Percentiles rank a stretch among this genome's conserved stretches.
These are phyloP conservation scores for Melipona quadrifasciata DNA, from an alignment of 1,140 invertebrate genomes.

Conservation along the genomic window DNA sequence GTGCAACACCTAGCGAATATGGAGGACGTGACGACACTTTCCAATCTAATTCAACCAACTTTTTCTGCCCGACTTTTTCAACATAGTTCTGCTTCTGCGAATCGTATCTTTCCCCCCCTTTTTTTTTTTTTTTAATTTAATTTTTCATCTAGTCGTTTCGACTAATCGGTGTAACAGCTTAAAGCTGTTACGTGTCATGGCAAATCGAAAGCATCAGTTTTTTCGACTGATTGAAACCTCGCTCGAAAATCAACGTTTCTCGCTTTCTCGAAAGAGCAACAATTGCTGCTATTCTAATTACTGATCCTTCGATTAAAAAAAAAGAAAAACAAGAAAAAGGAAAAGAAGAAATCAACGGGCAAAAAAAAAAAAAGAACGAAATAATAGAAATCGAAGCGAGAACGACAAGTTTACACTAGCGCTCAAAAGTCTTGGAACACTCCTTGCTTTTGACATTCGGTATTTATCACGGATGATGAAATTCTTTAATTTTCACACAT, in stretches of 20 bases:
- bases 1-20: background rate
- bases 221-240: background rate
- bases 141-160: background rate
- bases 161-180: background rate
- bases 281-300: background rate
- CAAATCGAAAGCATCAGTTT: background rate
- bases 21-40: background rate
- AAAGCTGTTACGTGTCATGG: no score
- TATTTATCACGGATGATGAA: no score
- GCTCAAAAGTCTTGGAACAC: no score
- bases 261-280: background rate
- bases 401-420: background rate
- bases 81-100: background rate
- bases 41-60: background rate
- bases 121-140: background rate
- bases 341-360: background rate
- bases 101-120: background rate
- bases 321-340: background rate
- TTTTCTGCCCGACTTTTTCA: background rate
- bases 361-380: constrained; percentile 48
- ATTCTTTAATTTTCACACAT: no score
- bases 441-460: no score
- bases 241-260: background rate
- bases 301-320: background rate
- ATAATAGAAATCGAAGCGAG: constrained; percentile 46